Evolutionary conservation across 2,888 invertebrate species (phyloP), one percentile per base, ranked within the genome.

Genomic region (Biston betularia): DNA sequence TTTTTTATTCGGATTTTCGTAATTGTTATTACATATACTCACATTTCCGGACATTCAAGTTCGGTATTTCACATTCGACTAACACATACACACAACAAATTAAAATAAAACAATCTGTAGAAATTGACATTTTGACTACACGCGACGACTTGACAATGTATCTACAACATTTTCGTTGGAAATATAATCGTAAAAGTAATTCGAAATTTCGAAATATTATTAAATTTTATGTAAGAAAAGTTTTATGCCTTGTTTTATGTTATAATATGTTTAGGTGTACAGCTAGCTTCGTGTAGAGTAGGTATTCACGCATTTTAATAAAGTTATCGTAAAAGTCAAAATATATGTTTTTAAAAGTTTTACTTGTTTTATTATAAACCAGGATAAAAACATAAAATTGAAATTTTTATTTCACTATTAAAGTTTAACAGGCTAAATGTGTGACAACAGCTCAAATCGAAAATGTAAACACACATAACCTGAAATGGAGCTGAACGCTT

Each of bases 21-120:
- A 46, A 14, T 46, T 14, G 14, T 46, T 46, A 11, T 11, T 12
- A 11, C 11, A 50, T 34, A 8, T 7, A 82, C 89, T 85, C 84
- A 90, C 90, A 35, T 77, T 75, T 85, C 44, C 77, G 82, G 2
- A 92, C 91, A 64, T 71, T 84, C 48, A 92, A 79, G 45, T 69
- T 73, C n/a, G 87, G 83, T 69, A 89, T 80, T 7, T 77, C 24
- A 75, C 89, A 85, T 79, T 83, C 66, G 52, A 81, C 76, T 34
- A 83, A 63, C 63, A 80, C 72, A 73, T 73, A 77, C 65, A 76
- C 69, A 11, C 78, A 48, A 74, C 74, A 67, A 44, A 84, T 15
- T 49, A 79, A 72, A 67, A 82, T 38, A 57, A 76, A 72, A 65
- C 77, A 59, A 34, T 40, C 14, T 2, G n/a, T 11, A 34, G 11